Evolutionary conservation across 2,888 invertebrate species (phyloP).

Genomic region (Leptopilina myrica): DNA sequence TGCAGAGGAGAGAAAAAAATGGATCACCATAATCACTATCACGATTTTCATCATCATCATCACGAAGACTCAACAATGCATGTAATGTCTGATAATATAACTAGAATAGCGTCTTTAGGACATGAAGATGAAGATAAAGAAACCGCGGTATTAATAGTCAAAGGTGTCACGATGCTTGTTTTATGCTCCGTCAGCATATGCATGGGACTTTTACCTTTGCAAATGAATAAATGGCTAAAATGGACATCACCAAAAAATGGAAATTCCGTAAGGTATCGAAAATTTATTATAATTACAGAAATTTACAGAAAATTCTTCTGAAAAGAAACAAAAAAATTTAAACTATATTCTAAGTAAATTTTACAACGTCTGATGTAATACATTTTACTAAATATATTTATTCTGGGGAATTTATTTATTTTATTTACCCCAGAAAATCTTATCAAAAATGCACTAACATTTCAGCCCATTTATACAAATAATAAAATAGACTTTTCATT

Average conservation of each 20-base stretch:
- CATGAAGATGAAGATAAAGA: conserved; percentile 41
- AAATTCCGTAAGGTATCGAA: conserved; percentile 66
- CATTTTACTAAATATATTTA: too few relatives aligned
- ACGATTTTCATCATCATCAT: conserved; percentile 2
- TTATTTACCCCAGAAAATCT: too few relatives aligned
- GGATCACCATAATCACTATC: conserved; percentile 8
- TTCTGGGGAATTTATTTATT: too few relatives aligned
- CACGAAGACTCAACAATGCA: conserved; percentile 4
- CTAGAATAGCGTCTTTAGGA: conserved; percentile 1
- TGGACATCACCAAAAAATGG: conserved; percentile 77
- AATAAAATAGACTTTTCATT: too few relatives aligned
- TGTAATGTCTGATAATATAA: not conserved
- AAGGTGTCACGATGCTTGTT: conserved; percentile 87
- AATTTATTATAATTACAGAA: not conserved
- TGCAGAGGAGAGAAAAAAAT: not conserved
- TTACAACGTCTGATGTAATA: too few relatives aligned
- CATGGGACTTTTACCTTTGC: conserved; percentile 86
- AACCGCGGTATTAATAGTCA: conserved; percentile 81
- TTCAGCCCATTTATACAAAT: too few relatives aligned
- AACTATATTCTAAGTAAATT: too few relatives aligned
- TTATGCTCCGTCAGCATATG: conserved; percentile 86
- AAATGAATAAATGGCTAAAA: conserved; percentile 82
- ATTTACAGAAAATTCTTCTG: too few relatives aligned
- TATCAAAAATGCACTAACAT: too few relatives aligned
- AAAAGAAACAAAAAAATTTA: too few relatives aligned